A percentile compares a stretch with the other conserved stretches of the same genome.
Evolutionary conservation across 2,797 vertebrate genomes (phyloP).

Genomic region (Coranthus polyacanthus): DNA sequence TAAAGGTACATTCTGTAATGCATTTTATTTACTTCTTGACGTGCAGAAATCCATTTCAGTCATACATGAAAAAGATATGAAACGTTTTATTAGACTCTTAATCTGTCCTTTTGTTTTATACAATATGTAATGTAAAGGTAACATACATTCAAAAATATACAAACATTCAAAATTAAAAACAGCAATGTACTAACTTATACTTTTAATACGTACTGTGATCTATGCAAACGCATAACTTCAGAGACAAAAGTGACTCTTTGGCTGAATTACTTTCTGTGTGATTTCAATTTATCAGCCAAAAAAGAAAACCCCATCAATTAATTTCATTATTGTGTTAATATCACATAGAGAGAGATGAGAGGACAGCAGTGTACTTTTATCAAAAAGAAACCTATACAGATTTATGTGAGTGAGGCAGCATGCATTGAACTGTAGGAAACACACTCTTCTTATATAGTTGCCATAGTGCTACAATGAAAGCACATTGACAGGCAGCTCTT

Average conservation of each 20-base stretch:
- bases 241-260: no score
- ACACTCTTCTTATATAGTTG: slow-evolving; percentile 17
- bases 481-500: slow-evolving; percentile 5
- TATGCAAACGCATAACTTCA: slow-evolving; percentile 28
- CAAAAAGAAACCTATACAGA: slow-evolving; percentile 27
- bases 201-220: slow-evolving; percentile 47
- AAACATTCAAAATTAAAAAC: slow-evolving; percentile 30
- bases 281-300: neutral
- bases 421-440: slow-evolving; percentile 29
- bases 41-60: neutral
- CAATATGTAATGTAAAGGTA: slow-evolving; percentile 31
- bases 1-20: neutral
- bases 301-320: neutral
- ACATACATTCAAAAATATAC: slow-evolving; percentile 45
- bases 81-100: slow-evolving; percentile 41
- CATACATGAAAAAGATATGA: slow-evolving; percentile 14
- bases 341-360: slow-evolving; percentile 11
- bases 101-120: slow-evolving; percentile 34
- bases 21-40: neutral
- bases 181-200: slow-evolving; percentile 1
- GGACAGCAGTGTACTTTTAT: slow-evolving; percentile 27
- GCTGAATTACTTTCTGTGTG: no score
- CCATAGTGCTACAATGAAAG: slow-evolving; percentile 3
- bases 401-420: slow-evolving; percentile 29
- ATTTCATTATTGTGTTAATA: slow-evolving; percentile 19